Percentiles rank a stretch among this genome's conserved stretches.
Conservation (phyloP, 2,888 invertebrate genomes). For the Thereva unica region DNA sequence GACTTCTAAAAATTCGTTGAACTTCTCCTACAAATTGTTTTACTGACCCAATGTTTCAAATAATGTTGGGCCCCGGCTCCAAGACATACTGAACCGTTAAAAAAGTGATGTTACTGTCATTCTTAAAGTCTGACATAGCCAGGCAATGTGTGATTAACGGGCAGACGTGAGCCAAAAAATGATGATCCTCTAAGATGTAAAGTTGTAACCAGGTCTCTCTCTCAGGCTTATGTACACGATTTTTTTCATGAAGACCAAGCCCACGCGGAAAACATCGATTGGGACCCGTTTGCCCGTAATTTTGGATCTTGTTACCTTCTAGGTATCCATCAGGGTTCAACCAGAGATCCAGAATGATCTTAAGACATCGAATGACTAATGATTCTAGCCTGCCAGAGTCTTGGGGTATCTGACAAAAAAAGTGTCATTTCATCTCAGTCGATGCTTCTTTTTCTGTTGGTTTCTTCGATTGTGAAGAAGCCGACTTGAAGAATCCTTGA, state of each 20-base stretch:
- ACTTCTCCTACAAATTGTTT: slow-evolving; percentile 6
- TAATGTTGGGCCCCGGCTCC: neutral
- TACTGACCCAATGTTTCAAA: slow-evolving; percentile 24
- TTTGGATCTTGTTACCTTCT: slow-evolving; percentile 10
- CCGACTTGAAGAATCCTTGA: no score
- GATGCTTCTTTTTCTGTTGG: no score
- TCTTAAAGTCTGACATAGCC: slow-evolving; percentile 28
- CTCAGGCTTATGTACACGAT: slow-evolving; percentile 1
- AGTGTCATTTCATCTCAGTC: no score
- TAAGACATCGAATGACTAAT: no score
- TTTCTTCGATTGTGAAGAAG: no score
- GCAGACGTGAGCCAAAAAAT: neutral
- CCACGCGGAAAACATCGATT: slow-evolving; percentile 24
- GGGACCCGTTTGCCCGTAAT: slow-evolving; percentile 6
- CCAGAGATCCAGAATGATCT: no score
- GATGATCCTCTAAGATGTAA: slow-evolving; percentile 9
- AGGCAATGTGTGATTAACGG: slow-evolving; percentile 26
- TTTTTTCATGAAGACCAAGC: neutral
- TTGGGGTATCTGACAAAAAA: no score
- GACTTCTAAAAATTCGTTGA: slow-evolving; percentile 11
- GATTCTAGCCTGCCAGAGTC: no score
- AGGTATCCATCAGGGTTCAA: neutral
- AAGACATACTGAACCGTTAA: slow-evolving; percentile 29
- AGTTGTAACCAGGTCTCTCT: neutral
- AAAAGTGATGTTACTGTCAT: slow-evolving; percentile 27